Evolutionary conservation across 1,140 invertebrate genomes (phyloP).

Genomic region (Bombus terrestris): DNA sequence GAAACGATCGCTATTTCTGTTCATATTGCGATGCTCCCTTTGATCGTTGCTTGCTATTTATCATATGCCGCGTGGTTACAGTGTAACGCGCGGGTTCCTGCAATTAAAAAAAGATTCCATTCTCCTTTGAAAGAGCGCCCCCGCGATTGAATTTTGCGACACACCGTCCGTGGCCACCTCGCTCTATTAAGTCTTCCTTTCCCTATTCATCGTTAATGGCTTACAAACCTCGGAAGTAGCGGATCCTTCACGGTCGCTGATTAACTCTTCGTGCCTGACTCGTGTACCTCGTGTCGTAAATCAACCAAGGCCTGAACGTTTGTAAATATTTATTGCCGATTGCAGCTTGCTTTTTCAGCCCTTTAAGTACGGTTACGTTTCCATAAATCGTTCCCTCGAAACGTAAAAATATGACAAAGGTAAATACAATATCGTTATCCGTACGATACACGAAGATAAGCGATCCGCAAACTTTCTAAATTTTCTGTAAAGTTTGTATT

Average conservation of each 20-base stretch:
- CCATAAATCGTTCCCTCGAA: no score
- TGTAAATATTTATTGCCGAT: neutral
- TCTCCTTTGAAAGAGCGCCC: neutral
- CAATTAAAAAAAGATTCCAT: conserved; percentile 6
- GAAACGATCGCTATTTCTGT: conserved; percentile 49
- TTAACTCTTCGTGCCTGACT: neutral
- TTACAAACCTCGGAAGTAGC: neutral
- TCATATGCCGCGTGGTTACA: conserved; percentile 10
- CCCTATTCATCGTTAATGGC: neutral
- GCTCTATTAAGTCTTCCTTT: neutral
- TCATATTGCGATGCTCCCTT: conserved; percentile 20
- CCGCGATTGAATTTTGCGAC: neutral
- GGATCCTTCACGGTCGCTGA: neutral
- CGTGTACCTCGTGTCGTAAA: neutral
- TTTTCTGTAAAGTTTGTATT: no score
- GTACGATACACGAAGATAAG: no score
- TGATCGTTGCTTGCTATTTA: conserved; percentile 37
- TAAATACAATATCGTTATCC: no score
- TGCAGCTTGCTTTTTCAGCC: no score
- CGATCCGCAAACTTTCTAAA: no score
- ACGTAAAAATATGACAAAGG: no score
- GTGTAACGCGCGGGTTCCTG: neutral
- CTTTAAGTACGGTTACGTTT: no score
- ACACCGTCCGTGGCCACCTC: neutral
- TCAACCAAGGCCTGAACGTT: neutral